phyloP scores from a whole-genome alignment of 2,797 vertebrate species.

The Anas acuta region DNA sequence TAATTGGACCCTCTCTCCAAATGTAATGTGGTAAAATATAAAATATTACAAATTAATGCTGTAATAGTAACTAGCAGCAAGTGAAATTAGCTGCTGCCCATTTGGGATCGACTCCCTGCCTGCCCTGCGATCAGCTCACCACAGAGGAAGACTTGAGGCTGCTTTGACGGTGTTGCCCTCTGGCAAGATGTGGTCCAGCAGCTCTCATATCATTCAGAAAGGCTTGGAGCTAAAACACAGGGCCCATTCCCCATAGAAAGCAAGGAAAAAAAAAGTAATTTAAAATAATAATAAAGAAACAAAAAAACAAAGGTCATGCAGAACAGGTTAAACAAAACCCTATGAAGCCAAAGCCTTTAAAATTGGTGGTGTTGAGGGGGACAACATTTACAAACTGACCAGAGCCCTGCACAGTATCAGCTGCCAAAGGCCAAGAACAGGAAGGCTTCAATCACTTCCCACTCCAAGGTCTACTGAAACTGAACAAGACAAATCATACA shows the following conservation, averaged over 20 bases:
- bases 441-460: not conserved
- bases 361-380: not conserved
- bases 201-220: not conserved
- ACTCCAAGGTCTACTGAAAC: not conserved
- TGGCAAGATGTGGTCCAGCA: not conserved
- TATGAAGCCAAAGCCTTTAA: not conserved
- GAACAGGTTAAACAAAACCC: not conserved
- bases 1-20: not conserved
- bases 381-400: not conserved
- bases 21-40: not conserved
- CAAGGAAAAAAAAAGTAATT: not conserved
- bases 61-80: not conserved
- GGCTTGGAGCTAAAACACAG: not conserved
- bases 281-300: too few species aligned
- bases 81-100: not conserved
- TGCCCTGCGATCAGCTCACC: not conserved
- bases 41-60: not conserved
- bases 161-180: not conserved
- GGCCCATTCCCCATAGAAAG: not conserved
- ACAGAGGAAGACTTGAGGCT: not conserved
- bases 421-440: not conserved
- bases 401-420: rapidly evolving
- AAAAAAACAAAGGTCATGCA: not conserved
- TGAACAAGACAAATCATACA: not conserved
- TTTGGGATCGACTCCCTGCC: not conserved